Evolutionary conservation across 2,888 invertebrate species (phyloP).

Genomic region (Calameuta filiformis): DNA sequence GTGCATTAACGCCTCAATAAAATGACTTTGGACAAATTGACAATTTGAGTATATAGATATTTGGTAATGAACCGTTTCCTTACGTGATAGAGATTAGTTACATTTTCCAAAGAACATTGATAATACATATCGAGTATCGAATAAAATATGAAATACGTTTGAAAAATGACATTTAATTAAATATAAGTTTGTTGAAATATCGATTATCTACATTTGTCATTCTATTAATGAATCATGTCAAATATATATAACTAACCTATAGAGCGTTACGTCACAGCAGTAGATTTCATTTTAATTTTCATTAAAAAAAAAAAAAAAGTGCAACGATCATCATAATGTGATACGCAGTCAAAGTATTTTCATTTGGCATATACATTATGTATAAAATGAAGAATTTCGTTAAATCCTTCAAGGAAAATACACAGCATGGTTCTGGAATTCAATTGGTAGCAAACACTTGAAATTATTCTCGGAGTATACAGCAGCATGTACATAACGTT

Average conservation of each 20-base stretch:
- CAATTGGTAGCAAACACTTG: not conserved
- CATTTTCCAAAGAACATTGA: not conserved
- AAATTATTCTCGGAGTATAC: not conserved
- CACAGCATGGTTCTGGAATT: not conserved
- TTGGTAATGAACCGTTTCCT: not conserved
- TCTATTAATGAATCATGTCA: not conserved
- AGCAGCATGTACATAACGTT: not conserved
- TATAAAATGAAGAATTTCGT: not conserved
- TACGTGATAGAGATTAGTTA: not conserved
- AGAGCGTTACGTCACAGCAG: not conserved
- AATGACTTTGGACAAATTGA: not conserved
- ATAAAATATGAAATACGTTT: not conserved
- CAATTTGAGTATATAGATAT: not conserved
- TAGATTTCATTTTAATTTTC: not conserved
- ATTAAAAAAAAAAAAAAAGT: not conserved
- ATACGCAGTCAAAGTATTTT: not conserved
- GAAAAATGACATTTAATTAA: not conserved
- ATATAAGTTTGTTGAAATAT: not conserved
- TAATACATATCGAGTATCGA: not conserved
- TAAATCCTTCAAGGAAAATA: not conserved
- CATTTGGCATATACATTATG: not conserved
- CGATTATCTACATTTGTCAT: too few relatives aligned
- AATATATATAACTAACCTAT: not conserved
- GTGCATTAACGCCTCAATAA: not conserved
- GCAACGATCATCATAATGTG: not conserved